These are phyloP conservation scores for Trematomus loennbergii DNA, from an alignment of 2,113 vertebrate genomes.

Conservation along the genomic window DNA sequence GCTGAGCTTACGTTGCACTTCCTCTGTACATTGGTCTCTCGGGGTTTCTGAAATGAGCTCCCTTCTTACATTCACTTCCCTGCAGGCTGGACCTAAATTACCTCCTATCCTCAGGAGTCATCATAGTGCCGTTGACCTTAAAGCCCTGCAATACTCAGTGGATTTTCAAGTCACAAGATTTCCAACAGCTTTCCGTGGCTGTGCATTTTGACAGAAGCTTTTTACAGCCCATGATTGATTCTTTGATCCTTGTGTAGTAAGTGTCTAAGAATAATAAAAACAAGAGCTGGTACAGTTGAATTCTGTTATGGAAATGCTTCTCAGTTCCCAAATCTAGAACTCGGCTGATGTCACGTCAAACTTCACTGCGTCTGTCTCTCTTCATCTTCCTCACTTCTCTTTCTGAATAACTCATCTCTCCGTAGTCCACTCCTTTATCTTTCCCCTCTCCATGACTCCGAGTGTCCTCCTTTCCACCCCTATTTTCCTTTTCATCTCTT, in stretches of 20 bases:
- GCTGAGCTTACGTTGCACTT: conserved; percentile 56
- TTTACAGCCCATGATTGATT: conserved; percentile 43
- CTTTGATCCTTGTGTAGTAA: conserved; percentile 2
- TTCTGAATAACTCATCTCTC: conserved; percentile 10
- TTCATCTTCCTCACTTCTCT: conserved; percentile 30
- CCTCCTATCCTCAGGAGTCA: conserved; percentile 59
- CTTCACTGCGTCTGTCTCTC: conserved; percentile 26
- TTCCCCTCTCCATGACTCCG: conserved; percentile 1
- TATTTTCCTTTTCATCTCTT: conserved; percentile 3
- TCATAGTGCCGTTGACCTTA: conserved; percentile 33
- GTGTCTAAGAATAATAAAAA: conserved; percentile 20
- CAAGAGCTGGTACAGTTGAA: neutral
- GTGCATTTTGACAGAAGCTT: conserved; percentile 35
- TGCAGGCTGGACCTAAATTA: conserved; percentile 64
- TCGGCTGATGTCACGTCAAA: conserved; percentile 49
- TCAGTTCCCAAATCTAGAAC: conserved; percentile 19
- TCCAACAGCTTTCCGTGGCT: conserved; percentile 38
- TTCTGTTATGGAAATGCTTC: conserved; percentile 22
- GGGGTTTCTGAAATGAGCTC: conserved; percentile 52
- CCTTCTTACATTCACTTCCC: conserved; percentile 46
- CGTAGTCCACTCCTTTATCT: conserved; percentile 21
- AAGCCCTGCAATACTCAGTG: conserved; percentile 29
- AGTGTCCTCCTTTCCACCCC: neutral
- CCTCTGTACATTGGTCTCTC: conserved; percentile 48
- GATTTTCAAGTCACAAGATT: conserved; percentile 51